A percentile compares a stretch with the other conserved stretches of the same genome.
These are phyloP conservation scores for Dynastes grantii DNA, from an alignment of 2,888 invertebrate species.

Conservation along the genomic window DNA sequence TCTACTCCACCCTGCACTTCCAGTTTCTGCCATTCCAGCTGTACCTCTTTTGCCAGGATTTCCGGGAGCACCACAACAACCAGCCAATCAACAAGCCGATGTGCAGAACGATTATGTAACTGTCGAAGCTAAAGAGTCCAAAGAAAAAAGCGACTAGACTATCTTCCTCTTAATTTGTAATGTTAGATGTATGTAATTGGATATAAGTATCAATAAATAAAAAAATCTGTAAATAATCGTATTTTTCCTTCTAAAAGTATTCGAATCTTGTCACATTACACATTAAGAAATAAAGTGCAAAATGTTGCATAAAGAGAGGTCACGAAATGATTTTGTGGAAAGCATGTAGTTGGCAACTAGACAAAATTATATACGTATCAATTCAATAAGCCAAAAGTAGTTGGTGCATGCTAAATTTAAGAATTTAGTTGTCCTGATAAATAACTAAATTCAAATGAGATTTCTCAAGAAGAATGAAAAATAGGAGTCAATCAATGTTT, in stretches of 20 bases:
- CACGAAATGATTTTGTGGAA: too few species aligned
- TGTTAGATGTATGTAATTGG: conserved; percentile 21
- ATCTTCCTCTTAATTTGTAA: conserved; percentile 33
- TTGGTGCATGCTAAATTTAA: too few species aligned
- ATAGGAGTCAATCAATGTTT: too few species aligned
- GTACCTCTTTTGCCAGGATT: conserved; percentile 26
- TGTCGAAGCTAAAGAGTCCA: conserved; percentile 50
- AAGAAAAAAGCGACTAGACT: conserved; percentile 49
- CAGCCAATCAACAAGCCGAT: conserved; percentile 30
- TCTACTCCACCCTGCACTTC: conserved; percentile 27
- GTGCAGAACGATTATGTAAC: conserved; percentile 48
- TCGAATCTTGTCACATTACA: neutral
- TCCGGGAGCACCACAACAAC: conserved; percentile 27
- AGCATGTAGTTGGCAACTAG: too few species aligned
- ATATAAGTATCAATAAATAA: conserved; percentile 33
- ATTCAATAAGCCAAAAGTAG: too few species aligned
- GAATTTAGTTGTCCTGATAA: too few species aligned
- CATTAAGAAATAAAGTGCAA: neutral
- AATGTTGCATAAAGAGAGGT: too few species aligned
- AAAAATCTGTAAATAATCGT: conserved; percentile 31
- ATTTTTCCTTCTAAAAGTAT: neutral
- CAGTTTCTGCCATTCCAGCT: conserved; percentile 22
- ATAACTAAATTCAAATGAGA: too few species aligned
- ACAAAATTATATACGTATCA: too few species aligned
- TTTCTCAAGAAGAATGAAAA: too few species aligned